These are phyloP conservation scores for Tetranychus urticae DNA, from an alignment of 1,140 invertebrate genomes.

Conservation along the genomic window DNA sequence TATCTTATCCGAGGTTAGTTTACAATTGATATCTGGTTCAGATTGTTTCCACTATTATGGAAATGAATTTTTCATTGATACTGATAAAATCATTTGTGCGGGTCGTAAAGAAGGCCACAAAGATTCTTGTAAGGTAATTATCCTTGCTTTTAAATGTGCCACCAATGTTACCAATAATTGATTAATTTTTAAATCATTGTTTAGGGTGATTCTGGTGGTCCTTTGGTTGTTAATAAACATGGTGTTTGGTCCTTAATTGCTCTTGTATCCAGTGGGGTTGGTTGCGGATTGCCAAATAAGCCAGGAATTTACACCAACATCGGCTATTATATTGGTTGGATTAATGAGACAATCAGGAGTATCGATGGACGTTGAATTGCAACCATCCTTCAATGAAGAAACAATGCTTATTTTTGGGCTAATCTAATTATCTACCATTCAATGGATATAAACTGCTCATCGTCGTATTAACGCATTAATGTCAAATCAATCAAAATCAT, in stretches of 20 bases:
- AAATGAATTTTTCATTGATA: constrained; percentile 6
- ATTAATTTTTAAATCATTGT: too few relatives aligned
- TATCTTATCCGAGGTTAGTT: neutral
- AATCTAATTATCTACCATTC: too few relatives aligned
- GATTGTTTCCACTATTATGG: constrained; percentile 6
- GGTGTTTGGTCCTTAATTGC: constrained; percentile 72
- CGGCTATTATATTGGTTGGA: constrained; percentile 84
- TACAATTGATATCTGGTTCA: neutral
- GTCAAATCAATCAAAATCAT: too few relatives aligned
- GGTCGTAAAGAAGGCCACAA: neutral
- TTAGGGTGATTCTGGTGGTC: constrained; percentile 75
- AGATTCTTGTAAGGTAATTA: neutral
- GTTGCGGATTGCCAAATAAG: constrained; percentile 70
- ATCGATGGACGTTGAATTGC: too few relatives aligned
- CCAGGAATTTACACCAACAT: constrained; percentile 79
- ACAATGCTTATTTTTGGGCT: too few relatives aligned
- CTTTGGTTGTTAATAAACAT: constrained; percentile 59
- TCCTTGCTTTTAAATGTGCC: neutral
- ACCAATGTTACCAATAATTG: neutral
- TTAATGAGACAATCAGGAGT: constrained; percentile 20
- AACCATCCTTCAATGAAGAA: too few relatives aligned
- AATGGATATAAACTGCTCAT: too few relatives aligned
- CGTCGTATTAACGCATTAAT: too few relatives aligned
- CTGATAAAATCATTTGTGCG: neutral
- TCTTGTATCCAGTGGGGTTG: constrained; percentile 87